These are phyloP conservation scores for Arizona elegans DNA, from an alignment of 2,113 vertebrate genomes.

Conservation along the genomic window DNA sequence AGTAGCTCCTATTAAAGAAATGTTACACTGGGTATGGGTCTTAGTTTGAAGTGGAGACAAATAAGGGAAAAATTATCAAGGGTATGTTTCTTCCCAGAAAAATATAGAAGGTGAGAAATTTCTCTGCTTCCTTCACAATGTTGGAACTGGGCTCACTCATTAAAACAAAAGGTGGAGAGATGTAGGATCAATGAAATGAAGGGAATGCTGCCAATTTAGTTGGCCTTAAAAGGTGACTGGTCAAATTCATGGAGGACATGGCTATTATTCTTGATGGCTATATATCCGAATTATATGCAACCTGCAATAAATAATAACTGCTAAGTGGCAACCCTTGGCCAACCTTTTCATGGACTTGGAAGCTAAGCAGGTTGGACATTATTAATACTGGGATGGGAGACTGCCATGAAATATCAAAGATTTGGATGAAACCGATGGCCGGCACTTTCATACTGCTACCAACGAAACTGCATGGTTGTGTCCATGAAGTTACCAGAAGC, in stretches of 20 bases:
- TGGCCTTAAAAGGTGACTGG: neutral
- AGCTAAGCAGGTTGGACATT: neutral
- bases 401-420: neutral
- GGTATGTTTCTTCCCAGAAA: neutral
- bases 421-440: neutral
- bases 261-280: neutral
- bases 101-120: neutral
- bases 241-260: neutral
- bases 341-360: neutral
- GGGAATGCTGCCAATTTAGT: neutral
- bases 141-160: neutral
- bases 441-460: neutral
- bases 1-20: neutral
- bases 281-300: neutral
- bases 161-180: neutral
- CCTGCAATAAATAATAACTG: neutral
- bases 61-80: neutral
- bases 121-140: neutral
- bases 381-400: neutral
- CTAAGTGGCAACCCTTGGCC: neutral
- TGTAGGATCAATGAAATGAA: neutral
- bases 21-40: neutral
- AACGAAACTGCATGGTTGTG: neutral
- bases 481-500: neutral
- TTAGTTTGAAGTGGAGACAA: neutral